Percentiles rank a stretch among this genome's conserved stretches.
Evolutionary conservation across 2,888 invertebrate genomes (phyloP).

Genomic region (Caenorhabditis becei): DNA sequence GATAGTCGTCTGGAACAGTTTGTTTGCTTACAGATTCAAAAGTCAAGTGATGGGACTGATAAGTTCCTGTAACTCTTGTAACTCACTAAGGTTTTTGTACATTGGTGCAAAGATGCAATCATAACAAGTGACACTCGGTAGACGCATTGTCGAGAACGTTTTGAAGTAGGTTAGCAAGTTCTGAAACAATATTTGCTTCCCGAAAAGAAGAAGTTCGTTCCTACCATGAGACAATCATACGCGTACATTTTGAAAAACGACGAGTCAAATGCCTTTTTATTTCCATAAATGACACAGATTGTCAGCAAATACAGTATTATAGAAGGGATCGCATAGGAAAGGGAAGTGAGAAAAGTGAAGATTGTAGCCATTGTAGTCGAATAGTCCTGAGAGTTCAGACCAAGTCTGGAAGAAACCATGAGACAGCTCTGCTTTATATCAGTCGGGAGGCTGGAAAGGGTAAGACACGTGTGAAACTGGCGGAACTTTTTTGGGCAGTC

Average conservation of each 20-base stretch:
- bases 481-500: not conserved
- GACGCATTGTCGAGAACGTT: conserved; percentile 26
- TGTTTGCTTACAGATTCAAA: too few relatives aligned
- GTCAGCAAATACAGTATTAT: conserved; percentile 17
- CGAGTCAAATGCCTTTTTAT: conserved; percentile 3
- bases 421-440: not conserved
- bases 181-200: not conserved
- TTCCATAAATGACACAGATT: not conserved
- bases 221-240: conserved; percentile 31
- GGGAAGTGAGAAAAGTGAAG: conserved; percentile 5
- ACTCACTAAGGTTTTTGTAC: not conserved
- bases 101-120: conserved; percentile 7
- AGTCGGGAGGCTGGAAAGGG: not conserved
- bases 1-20: conserved; percentile 24
- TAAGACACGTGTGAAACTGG: not conserved
- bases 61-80: not conserved
- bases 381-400: not conserved
- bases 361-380: not conserved
- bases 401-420: not conserved
- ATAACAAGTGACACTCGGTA: conserved; percentile 28
- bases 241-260: conserved; percentile 22
- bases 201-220: not conserved
- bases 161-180: conserved; percentile 25
- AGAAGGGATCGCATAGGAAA: conserved; percentile 29
- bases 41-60: too few relatives aligned